Evolutionary conservation across 2,113 vertebrate genomes (phyloP), one percentile per base, ranked within the genome.

Genomic region (Chascanopsetta lugubris): DNA sequence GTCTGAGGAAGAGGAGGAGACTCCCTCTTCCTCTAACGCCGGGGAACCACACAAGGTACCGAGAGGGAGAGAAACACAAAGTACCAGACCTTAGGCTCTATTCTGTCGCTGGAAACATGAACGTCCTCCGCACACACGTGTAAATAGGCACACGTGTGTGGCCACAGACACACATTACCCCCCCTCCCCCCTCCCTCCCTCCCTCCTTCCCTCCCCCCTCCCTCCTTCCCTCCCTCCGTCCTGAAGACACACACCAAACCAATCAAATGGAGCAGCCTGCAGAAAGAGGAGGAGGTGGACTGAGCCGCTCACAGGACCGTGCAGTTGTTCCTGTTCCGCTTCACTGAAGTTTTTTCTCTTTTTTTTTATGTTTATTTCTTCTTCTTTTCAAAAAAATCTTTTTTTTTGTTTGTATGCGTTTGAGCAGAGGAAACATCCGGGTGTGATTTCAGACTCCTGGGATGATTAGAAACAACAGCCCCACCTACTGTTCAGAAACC

Each of bases 211-310:
- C 32, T 2, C 32, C 32, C 34, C 34, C 2, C 13, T 15, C 15
- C 61, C 40, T n/a, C 20, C 63, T 77, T 17, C 5, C 17, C 32
- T 2, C 32, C 32, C 34, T 13, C 2, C 13, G n/a, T 15, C 15
- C 61, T 36, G 83, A 77, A 87, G 87, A 85, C 57, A 80, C 77
- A 74, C 76, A 84, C 75, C 83, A 75, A 75, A 87, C 83, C 84
- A 49, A 63, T 75, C 65, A 62, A 63, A 69, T 70, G 79, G 51
- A 75, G 56, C 38, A 38, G 72, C 62, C 47, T 49, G 81, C 77
- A 62, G 71, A 85, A 55, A 42, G 72, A 47, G 51, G 72, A 13
- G 40, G 66, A 83, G 84, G 69, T 76, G 34, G 15, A 32, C 53
- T 30, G 73, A 65, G 61, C 61, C 76, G 40, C 75, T 83, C 67